Conservation (phyloP, 2,888 invertebrate genomes). For the Tethea ocularis region DNA sequence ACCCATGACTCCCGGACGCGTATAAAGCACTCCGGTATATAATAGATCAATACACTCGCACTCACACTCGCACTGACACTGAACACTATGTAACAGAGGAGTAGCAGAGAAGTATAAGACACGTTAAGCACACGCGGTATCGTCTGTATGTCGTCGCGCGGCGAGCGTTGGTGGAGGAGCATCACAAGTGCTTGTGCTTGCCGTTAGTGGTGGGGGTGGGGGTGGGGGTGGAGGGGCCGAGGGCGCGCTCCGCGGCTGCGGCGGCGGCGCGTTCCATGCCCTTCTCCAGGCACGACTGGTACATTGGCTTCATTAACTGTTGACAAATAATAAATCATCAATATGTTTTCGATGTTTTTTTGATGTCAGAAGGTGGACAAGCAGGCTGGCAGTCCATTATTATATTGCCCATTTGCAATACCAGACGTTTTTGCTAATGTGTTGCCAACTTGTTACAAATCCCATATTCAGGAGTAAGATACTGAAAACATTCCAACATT, state of each 20-base stretch:
- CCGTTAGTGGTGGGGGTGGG: conserved; percentile 77
- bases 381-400: too few relatives aligned
- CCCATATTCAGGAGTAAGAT: too few relatives aligned
- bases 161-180: conserved; percentile 31
- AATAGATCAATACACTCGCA: neutral
- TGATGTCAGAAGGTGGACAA: too few relatives aligned
- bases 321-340: conserved; percentile 1
- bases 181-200: conserved; percentile 86
- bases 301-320: conserved; percentile 92
- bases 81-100: neutral
- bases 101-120: neutral
- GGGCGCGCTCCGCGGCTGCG: conserved; percentile 88
- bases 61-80: neutral
- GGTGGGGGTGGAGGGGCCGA: conserved; percentile 66
- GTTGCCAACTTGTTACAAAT: too few relatives aligned
- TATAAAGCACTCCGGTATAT: neutral
- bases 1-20: neutral
- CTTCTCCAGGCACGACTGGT: conserved; percentile 91
- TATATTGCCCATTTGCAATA: too few relatives aligned
- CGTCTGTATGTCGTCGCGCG: conserved; percentile 9
- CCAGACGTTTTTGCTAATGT: too few relatives aligned
- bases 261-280: conserved; percentile 92
- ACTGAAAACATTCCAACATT: too few relatives aligned
- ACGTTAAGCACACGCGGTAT: neutral
- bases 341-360: too few relatives aligned